Percentiles rank a stretch among this genome's conserved stretches.
These are phyloP conservation scores for Scaptomyza reducta DNA, from an alignment of 2,888 invertebrate genomes.

Conservation along the genomic window DNA sequence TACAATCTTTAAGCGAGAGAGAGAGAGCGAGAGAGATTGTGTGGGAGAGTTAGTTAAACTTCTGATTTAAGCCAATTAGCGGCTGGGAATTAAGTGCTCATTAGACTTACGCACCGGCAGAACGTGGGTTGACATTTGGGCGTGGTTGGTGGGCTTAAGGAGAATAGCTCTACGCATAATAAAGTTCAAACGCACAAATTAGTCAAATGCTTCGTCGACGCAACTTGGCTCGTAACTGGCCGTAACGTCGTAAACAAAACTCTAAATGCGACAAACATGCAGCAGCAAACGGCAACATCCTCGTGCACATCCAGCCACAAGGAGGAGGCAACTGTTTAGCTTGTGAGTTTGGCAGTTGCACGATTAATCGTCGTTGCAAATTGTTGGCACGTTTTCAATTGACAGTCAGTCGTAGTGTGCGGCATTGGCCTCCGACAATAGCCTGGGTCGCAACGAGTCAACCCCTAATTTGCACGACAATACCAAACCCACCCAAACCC, in stretches of 20 bases:
- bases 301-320: constrained; percentile 23
- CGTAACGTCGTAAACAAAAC: constrained; percentile 72
- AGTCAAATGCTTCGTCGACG: constrained; percentile 48
- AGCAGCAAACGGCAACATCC: constrained; percentile 16
- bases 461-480: constrained; percentile 73
- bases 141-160: constrained; percentile 18
- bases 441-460: constrained; percentile 41
- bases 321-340: constrained; percentile 16
- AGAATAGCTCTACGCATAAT: constrained; percentile 57
- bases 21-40: background rate
- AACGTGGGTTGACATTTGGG: constrained; percentile 8
- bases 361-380: constrained; percentile 84
- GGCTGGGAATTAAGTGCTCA: constrained; percentile 69
- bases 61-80: constrained; percentile 59
- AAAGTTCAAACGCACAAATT: constrained; percentile 66
- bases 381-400: constrained; percentile 84
- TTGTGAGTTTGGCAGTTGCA: constrained; percentile 63
- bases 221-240: constrained; percentile 42
- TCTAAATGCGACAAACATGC: constrained; percentile 72
- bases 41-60: background rate
- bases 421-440: constrained; percentile 32
- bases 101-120: constrained; percentile 30
- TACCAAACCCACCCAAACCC: constrained; percentile 3
- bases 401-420: constrained; percentile 74
- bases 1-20: constrained; percentile 6